A percentile compares a stretch with the other conserved stretches of the same genome.
phyloP scores from a whole-genome alignment of 2,797 vertebrate species.

The Pipistrellus pipistrellus region DNA sequence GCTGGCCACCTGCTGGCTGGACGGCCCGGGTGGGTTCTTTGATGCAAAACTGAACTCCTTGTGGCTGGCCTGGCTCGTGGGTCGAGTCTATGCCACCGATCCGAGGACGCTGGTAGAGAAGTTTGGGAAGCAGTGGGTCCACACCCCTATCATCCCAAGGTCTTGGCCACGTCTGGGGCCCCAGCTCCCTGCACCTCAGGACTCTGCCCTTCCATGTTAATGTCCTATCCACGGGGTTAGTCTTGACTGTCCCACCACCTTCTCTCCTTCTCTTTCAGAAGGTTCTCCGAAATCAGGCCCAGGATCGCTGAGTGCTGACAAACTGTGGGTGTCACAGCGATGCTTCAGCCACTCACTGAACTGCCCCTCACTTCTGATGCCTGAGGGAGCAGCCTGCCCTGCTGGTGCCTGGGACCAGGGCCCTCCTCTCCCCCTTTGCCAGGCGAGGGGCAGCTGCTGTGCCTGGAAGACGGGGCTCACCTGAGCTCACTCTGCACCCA shows the following conservation, averaged over 20 bases:
- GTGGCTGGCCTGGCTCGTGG: not conserved
- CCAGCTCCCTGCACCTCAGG: conserved; percentile 89
- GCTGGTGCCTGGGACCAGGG: not conserved
- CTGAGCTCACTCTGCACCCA: not conserved
- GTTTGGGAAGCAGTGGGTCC: conserved; percentile 89
- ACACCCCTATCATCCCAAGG: conserved; percentile 89
- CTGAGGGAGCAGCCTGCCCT: not conserved
- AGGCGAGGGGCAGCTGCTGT: not conserved
- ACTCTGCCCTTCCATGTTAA: conserved; percentile 88
- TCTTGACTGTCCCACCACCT: not conserved
- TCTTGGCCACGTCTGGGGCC: conserved; percentile 89
- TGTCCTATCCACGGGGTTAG: conserved; percentile 35
- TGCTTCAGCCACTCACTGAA: not conserved
- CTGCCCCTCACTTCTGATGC: not conserved
- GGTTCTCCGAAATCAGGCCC: not conserved
- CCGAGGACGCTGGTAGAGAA: conserved; percentile 90
- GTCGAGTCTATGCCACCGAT: conserved; percentile 87
- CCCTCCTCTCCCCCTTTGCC: not conserved
- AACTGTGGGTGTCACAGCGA: too few relatives aligned
- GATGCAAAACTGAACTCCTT: not conserved
- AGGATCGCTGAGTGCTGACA: not conserved
- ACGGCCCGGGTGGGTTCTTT: not conserved
- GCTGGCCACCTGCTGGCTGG: not conserved
- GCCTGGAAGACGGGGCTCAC: not conserved
- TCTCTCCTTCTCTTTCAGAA: not conserved